Percentiles rank a stretch among this genome's conserved stretches.
Evolutionary conservation across 2,888 invertebrate genomes (phyloP).

Genomic region (Heterodera filipjevi): DNA sequence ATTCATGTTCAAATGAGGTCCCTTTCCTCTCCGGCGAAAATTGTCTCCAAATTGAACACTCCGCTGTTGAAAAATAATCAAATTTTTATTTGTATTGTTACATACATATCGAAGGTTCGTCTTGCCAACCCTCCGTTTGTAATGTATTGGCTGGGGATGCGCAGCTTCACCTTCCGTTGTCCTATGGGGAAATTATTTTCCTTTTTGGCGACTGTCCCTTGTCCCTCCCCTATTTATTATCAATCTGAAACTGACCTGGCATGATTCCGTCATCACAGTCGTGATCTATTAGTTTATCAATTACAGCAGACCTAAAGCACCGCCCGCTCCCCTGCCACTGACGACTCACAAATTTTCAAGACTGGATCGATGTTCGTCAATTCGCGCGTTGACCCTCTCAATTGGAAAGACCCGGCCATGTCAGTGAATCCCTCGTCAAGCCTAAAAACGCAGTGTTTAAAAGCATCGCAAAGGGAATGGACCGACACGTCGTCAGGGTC

Average conservation of each 20-base stretch:
- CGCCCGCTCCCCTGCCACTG: too few relatives aligned
- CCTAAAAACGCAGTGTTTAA: not conserved
- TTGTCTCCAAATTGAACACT: constrained; percentile 55
- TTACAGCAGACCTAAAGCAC: too few relatives aligned
- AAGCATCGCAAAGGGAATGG: not conserved
- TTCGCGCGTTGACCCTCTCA: constrained; percentile 46
- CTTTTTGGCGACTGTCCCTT: not conserved
- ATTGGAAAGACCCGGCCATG: constrained; percentile 38
- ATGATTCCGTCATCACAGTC: constrained; percentile 46
- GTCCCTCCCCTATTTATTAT: not conserved
- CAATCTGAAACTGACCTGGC: constrained; percentile 10
- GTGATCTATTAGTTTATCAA: constrained; percentile 43
- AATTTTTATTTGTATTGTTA: not conserved
- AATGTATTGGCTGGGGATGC: constrained; percentile 41
- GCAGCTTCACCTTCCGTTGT: constrained; percentile 44
- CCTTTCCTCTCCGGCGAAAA: constrained; percentile 58
- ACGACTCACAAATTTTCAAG: constrained; percentile 36
- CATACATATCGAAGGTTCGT: constrained; percentile 34
- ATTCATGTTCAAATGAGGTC: constrained; percentile 42
- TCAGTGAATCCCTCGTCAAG: constrained; percentile 46
- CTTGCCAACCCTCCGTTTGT: constrained; percentile 34
- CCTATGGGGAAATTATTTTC: constrained; percentile 42
- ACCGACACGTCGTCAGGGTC: constrained; percentile 42
- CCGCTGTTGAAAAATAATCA: constrained; percentile 31
- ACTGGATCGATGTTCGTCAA: constrained; percentile 46